Percentiles rank a stretch among this genome's conserved stretches.
These are phyloP conservation scores for Oopsacas minuta DNA, from an alignment of 37 sponge, comb jelly and placozoan species.

Conservation along the genomic window DNA sequence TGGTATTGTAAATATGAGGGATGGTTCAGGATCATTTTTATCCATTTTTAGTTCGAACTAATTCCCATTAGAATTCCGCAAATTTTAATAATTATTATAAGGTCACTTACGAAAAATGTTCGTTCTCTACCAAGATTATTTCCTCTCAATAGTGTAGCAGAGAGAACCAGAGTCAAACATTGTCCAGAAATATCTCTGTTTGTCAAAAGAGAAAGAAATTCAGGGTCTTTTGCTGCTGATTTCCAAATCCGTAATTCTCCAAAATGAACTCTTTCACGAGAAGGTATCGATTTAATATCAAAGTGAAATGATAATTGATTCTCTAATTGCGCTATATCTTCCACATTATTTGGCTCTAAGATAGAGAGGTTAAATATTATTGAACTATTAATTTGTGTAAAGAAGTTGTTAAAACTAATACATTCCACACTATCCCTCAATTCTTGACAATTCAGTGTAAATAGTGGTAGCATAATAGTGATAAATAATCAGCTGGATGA, in stretches of 20 bases:
- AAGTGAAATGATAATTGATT: not conserved
- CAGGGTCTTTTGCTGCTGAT: not conserved
- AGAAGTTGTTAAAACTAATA: too few species aligned
- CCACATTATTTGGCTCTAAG: not conserved
- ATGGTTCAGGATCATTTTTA: too few species aligned
- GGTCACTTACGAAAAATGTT: not conserved
- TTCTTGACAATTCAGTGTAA: too few species aligned
- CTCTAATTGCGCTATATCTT: not conserved
- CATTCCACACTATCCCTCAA: too few species aligned
- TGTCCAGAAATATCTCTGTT: not conserved
- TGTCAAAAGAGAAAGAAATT: not conserved
- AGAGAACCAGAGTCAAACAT: not conserved
- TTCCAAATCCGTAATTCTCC: not conserved
- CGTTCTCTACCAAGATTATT: not conserved
- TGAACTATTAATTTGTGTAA: too few species aligned
- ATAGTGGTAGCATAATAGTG: too few species aligned
- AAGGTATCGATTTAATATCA: not conserved
- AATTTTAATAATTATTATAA: not conserved
- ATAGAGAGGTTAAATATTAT: too few species aligned
- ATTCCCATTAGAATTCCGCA: too few species aligned
- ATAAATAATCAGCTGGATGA: too few species aligned
- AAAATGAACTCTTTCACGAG: not conserved
- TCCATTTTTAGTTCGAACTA: too few species aligned
- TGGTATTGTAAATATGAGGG: too few species aligned
- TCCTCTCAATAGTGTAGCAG: not conserved